Evolutionary conservation across 2,113 vertebrate species (phyloP).

Genomic region (Taxidea taxus): DNA sequence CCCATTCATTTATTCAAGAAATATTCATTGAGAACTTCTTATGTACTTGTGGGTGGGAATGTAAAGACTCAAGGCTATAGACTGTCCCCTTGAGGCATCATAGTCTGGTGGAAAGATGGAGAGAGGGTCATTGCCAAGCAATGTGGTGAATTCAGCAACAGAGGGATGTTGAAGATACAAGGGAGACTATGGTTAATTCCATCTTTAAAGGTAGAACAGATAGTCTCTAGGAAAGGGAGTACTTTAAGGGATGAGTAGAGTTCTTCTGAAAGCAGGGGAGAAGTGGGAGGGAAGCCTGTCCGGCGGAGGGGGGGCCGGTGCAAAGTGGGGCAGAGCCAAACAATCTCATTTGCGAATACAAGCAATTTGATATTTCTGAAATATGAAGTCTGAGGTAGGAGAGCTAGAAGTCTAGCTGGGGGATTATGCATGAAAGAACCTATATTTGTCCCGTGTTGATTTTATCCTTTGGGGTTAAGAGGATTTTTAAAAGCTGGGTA

Average conservation of each 20-base stretch:
- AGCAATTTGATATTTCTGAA: not conserved
- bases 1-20: not conserved
- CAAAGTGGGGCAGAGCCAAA: not conserved
- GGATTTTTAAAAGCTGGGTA: not conserved
- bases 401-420: not conserved
- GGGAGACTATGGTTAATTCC: not conserved
- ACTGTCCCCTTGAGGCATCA: not conserved
- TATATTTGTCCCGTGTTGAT: not conserved
- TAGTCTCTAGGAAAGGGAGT: not conserved
- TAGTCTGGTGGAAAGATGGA: not conserved
- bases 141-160: not conserved
- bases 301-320: not conserved
- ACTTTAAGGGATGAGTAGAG: not conserved
- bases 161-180: not conserved
- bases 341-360: not conserved
- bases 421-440: not conserved
- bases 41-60: not conserved
- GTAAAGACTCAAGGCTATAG: not conserved
- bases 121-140: not conserved
- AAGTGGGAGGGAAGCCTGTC: not conserved
- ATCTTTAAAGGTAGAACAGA: not conserved
- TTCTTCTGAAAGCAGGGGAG: not conserved
- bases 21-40: not conserved
- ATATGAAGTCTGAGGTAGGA: not conserved
- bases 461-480: not conserved